Percentiles rank a stretch among this genome's conserved stretches.
Evolutionary conservation across 2,888 invertebrate species (phyloP).

Genomic region (Lasioglossum vierecki): DNA sequence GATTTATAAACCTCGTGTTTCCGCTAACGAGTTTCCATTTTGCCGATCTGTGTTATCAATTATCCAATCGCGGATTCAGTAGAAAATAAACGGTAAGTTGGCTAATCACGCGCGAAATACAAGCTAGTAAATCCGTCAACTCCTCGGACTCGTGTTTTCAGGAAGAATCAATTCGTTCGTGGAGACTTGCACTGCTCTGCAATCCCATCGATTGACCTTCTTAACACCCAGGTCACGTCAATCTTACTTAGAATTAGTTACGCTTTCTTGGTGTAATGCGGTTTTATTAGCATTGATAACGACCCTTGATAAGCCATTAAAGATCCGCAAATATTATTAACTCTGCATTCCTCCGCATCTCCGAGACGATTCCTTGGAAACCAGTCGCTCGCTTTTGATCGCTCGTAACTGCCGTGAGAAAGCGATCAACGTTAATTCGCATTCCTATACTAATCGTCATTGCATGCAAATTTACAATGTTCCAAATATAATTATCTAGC

Average conservation of each 20-base stretch:
- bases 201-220: constrained; percentile 50
- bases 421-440: background rate
- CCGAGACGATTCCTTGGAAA: background rate
- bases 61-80: background rate
- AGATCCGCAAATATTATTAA: constrained; percentile 46
- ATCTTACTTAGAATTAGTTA: constrained; percentile 73
- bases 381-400: background rate
- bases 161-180: constrained; percentile 68
- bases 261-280: constrained; percentile 35
- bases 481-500: background rate
- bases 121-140: constrained; percentile 9
- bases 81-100: background rate
- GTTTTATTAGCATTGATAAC: constrained; percentile 35
- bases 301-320: constrained; percentile 25
- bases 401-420: background rate
- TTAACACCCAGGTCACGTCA: constrained; percentile 64
- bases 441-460: background rate
- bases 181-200: constrained; percentile 35
- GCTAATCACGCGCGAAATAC: background rate
- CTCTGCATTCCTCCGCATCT: background rate
- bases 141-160: constrained; percentile 39
- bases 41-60: background rate
- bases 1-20: constrained; percentile 15
- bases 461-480: background rate
- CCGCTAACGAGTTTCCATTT: background rate